Conservation (phyloP, 2,888 invertebrate species). For the Drosophila tanythrix region DNA sequence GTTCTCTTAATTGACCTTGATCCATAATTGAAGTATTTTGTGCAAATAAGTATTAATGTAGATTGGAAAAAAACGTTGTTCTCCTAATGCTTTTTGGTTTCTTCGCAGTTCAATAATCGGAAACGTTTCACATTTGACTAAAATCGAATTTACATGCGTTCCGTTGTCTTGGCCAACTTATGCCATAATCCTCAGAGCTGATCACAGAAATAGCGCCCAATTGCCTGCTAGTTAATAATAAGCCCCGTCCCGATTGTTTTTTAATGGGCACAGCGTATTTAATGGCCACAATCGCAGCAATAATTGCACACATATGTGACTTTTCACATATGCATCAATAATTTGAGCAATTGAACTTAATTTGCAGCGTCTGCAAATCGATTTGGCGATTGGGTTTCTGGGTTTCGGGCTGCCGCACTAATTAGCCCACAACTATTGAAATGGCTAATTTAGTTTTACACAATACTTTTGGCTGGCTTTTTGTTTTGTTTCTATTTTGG, state of each 20-base stretch:
- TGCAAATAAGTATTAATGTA: no score
- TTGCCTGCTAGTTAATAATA: neutral
- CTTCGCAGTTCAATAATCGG: neutral
- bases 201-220: neutral
- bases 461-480: slow-evolving; percentile 32
- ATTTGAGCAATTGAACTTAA: slow-evolving; percentile 4
- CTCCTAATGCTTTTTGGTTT: neutral
- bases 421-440: slow-evolving; percentile 59
- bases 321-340: neutral
- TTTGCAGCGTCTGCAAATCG: slow-evolving; percentile 40
- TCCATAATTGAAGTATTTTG: neutral
- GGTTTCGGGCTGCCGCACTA: slow-evolving; percentile 48
- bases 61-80: neutral
- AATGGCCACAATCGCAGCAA: neutral
- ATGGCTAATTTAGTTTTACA: slow-evolving; percentile 61
- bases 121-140: neutral
- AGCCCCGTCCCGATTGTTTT: neutral
- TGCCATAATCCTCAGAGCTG: neutral
- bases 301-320: neutral
- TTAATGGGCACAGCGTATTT: slow-evolving; percentile 5
- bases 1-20: neutral
- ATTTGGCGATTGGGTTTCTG: slow-evolving; percentile 51
- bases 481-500: slow-evolving; percentile 6
- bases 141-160: no score
- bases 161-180: neutral